Percentiles rank a stretch among this genome's conserved stretches.
Conservation (phyloP, 1,140 invertebrate species). For the Lepidotrigona ventralis region DNA sequence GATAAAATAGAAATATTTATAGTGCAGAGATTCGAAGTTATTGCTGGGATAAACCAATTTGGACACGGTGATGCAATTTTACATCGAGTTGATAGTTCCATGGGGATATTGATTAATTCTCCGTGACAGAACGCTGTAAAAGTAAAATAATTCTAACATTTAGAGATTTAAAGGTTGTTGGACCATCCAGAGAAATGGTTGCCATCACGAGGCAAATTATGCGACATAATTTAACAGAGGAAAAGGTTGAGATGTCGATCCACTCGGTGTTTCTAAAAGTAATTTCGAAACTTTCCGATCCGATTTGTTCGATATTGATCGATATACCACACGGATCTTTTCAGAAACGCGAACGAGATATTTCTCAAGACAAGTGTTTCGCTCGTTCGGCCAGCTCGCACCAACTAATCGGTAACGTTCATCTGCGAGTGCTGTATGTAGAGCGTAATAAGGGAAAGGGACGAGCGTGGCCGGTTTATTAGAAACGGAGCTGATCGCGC, state of each 20-base stretch:
- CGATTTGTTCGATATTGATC: background rate
- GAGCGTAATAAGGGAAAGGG: slow-evolving; percentile 54
- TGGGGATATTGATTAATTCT: no score
- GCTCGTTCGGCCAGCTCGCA: slow-evolving; percentile 33
- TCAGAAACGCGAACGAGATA: slow-evolving; percentile 12
- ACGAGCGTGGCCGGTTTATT: slow-evolving; percentile 54
- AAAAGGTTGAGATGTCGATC: no score
- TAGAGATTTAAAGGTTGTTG: no score
- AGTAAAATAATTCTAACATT: no score
- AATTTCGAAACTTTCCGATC: background rate
- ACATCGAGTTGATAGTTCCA: background rate
- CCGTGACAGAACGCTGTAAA: background rate
- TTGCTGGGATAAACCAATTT: background rate
- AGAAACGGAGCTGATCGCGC: slow-evolving; percentile 57
- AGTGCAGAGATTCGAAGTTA: background rate
- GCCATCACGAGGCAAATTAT: no score
- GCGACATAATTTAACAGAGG: no score
- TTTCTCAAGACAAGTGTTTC: slow-evolving; percentile 50
- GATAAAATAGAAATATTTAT: background rate
- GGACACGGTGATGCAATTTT: background rate
- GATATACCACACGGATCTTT: background rate
- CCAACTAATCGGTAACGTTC: slow-evolving; percentile 48
- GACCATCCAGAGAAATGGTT: no score
- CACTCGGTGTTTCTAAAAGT: background rate
- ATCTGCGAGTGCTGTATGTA: slow-evolving; percentile 41